Conservation (phyloP, 2,797 vertebrate genomes). For the Propithecus deckenii region DNA sequence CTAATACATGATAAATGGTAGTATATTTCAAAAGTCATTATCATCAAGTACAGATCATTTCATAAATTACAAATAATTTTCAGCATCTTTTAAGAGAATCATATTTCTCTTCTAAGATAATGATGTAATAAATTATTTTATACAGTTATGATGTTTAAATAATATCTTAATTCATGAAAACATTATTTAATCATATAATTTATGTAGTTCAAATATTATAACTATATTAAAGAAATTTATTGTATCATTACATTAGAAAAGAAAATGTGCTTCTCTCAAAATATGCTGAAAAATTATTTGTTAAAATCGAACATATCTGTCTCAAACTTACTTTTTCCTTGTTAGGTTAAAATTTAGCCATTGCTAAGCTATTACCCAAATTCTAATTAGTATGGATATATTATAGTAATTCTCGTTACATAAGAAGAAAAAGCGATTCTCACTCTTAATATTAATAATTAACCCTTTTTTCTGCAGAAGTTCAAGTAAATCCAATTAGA, state of each 20-base stretch:
- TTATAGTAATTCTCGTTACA: background rate
- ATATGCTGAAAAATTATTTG: background rate
- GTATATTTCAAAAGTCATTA: background rate
- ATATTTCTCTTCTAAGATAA: background rate
- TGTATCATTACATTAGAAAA: background rate
- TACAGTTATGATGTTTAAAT: background rate
- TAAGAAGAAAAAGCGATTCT: background rate
- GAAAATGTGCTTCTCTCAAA: background rate
- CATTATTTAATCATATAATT: background rate
- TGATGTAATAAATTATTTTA: background rate
- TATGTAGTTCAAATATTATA: background rate
- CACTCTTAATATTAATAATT: background rate
- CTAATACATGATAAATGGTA: background rate
- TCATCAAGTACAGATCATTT: background rate
- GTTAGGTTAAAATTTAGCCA: background rate
- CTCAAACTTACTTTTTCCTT: background rate
- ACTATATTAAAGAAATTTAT: background rate
- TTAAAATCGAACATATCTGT: background rate
- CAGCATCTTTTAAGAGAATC: background rate
- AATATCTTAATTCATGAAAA: background rate
- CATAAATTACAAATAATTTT: background rate
- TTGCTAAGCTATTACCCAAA: background rate
- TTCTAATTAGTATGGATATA: background rate
- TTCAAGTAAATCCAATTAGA: background rate
- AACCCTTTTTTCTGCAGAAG: background rate